Evolutionary conservation across 2,113 vertebrate genomes (phyloP).

Genomic region (Dermatemys mawii): DNA sequence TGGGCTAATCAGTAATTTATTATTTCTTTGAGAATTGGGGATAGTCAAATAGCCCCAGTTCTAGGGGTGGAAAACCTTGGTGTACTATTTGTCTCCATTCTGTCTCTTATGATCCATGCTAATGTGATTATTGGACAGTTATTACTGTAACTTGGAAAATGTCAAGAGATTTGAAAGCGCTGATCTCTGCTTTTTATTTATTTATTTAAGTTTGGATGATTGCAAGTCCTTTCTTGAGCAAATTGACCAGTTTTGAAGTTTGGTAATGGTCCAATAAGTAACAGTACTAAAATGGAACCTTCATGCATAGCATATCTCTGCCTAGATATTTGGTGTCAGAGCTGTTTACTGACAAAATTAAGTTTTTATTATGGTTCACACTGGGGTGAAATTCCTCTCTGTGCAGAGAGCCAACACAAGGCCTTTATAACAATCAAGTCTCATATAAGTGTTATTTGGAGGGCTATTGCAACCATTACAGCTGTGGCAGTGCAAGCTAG

Average conservation of each 20-base stretch:
- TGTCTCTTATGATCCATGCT: background rate
- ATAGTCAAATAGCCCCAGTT: background rate
- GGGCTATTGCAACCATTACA: background rate
- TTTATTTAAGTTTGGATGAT: constrained; percentile 3
- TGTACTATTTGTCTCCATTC: constrained; percentile 7
- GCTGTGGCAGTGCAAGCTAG: background rate
- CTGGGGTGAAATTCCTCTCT: background rate
- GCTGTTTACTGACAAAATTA: background rate
- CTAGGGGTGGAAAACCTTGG: background rate
- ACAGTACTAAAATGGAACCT: background rate
- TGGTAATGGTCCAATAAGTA: background rate
- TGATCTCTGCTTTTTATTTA: background rate
- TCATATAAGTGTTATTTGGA: background rate
- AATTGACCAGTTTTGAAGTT: background rate
- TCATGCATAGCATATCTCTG: background rate
- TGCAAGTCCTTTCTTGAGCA: background rate
- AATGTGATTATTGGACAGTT: constrained; percentile 13
- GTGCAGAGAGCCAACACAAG: background rate
- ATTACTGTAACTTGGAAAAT: background rate
- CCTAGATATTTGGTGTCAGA: background rate
- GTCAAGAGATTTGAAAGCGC: background rate
- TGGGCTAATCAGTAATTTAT: background rate
- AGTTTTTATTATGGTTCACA: background rate
- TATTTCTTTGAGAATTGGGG: background rate
- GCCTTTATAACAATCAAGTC: background rate